Percentiles rank a stretch among this genome's conserved stretches.
phyloP scores from a whole-genome alignment of 2,888 invertebrate species.

The Odontocerum albicorne region DNA sequence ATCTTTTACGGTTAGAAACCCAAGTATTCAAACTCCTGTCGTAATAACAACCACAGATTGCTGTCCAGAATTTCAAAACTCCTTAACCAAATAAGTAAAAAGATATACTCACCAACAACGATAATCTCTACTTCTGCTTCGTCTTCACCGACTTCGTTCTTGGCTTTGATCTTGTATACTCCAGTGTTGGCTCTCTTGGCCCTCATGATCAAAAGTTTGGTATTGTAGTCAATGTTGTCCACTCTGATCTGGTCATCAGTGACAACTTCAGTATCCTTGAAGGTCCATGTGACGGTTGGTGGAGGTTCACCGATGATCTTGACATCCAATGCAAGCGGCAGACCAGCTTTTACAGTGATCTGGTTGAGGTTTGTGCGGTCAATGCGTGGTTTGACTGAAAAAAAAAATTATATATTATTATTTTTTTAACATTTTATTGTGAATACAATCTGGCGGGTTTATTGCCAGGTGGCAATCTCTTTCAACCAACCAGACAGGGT shows the following conservation, averaged over 20 bases:
- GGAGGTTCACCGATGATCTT: conserved; percentile 93
- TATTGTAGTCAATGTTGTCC: conserved; percentile 86
- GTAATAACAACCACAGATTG: too few species aligned
- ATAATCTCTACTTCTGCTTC: conserved; percentile 88
- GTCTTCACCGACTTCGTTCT: conserved; percentile 92
- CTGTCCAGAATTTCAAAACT: conserved; percentile 42
- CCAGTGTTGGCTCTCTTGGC: conserved; percentile 82
- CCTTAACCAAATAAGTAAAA: too few species aligned
- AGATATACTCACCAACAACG: conserved; percentile 61
- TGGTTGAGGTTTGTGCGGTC: conserved; percentile 87
- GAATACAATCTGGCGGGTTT: too few species aligned
- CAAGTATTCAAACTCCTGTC: too few species aligned
- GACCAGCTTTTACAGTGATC: conserved; percentile 84
- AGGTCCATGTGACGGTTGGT: conserved; percentile 88
- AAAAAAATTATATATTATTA: too few species aligned
- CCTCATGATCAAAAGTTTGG: conserved; percentile 84
- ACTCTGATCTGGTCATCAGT: conserved; percentile 68
- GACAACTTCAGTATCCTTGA: conserved; percentile 68
- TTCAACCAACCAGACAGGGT: too few species aligned
- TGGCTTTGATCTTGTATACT: conserved; percentile 85
- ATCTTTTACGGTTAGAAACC: too few species aligned
- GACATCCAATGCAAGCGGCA: conserved; percentile 83
- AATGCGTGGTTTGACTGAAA: conserved; percentile 88
- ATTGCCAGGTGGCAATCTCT: too few species aligned
- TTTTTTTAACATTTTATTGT: too few species aligned